These are phyloP conservation scores for Chromis chromis DNA, from an alignment of 2,797 vertebrate species.

Conservation along the genomic window DNA sequence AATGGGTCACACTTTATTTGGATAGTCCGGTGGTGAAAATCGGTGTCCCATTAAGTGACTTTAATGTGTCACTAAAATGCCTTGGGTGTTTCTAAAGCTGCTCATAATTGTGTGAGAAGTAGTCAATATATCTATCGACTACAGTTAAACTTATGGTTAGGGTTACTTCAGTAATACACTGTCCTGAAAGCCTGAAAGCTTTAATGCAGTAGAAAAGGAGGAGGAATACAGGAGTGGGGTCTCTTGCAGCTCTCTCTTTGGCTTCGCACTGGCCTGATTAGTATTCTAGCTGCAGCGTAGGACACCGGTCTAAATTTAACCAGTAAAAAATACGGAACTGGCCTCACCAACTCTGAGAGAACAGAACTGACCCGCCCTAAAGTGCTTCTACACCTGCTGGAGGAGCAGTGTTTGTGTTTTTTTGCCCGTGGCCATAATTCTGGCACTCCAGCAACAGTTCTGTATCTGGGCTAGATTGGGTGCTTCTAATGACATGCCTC, in stretches of 20 bases:
- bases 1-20: conserved; percentile 70
- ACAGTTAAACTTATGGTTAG: conserved; percentile 58
- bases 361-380: conserved; percentile 48
- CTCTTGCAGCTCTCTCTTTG: conserved; percentile 60
- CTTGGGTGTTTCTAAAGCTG: conserved; percentile 60
- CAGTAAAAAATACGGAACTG: conserved; percentile 65
- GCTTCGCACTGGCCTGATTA: conserved; percentile 81
- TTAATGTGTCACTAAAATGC: conserved; percentile 68
- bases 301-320: conserved; percentile 85
- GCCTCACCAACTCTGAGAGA: conserved; percentile 54
- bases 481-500: conserved; percentile 70
- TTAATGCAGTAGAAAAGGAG: conserved; percentile 64
- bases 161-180: conserved; percentile 51
- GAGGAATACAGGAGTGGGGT: conserved; percentile 57
- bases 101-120: conserved; percentile 56
- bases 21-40: conserved; percentile 62
- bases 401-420: conserved; percentile 52
- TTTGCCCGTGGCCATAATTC: conserved; percentile 56
- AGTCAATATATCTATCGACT: conserved; percentile 56
- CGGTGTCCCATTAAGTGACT: conserved; percentile 54
- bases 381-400: conserved; percentile 47
- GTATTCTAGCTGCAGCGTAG: conserved; percentile 81
- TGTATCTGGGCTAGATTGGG: conserved; percentile 66
- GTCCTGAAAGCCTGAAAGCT: conserved; percentile 62
- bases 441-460: conserved; percentile 57